A percentile compares a stretch with the other conserved stretches of the same genome.
These are phyloP conservation scores for Muscidifurax raptorellus DNA, from an alignment of 1,140 invertebrate species.

Conservation along the genomic window DNA sequence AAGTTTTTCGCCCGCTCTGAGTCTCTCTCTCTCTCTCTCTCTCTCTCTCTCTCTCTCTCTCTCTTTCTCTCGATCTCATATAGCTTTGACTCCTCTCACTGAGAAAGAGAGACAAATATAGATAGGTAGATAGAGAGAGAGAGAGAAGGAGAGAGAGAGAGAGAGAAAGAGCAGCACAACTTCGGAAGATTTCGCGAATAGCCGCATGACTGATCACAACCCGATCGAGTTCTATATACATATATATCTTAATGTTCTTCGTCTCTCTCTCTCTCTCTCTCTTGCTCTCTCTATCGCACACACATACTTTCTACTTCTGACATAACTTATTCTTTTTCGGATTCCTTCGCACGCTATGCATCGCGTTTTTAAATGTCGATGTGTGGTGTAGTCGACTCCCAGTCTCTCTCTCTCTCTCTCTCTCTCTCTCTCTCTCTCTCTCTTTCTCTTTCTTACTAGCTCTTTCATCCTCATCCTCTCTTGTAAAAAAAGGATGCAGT, in stretches of 20 bases:
- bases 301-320: background rate
- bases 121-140: too few relatives aligned
- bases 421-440: too few relatives aligned
- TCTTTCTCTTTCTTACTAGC: background rate
- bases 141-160: background rate
- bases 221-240: slow-evolving; percentile 47
- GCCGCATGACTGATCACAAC: slow-evolving; percentile 50
- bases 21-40: background rate
- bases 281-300: background rate
- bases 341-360: background rate
- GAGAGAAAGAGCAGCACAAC: background rate
- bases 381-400: background rate
- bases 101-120: too few relatives aligned
- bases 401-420: too few relatives aligned
- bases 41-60: background rate
- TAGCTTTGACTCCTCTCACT: background rate
- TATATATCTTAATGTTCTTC: slow-evolving; percentile 4
- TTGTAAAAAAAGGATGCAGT: background rate
- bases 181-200: slow-evolving; percentile 32
- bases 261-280: background rate
- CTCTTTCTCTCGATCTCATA: background rate
- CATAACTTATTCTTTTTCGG: background rate
- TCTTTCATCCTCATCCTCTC: background rate
- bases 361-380: background rate
- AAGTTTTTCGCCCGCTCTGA: background rate